Evolutionary conservation across 2,888 invertebrate genomes (phyloP).

Genomic region (Acanthosepion esculentum): DNA sequence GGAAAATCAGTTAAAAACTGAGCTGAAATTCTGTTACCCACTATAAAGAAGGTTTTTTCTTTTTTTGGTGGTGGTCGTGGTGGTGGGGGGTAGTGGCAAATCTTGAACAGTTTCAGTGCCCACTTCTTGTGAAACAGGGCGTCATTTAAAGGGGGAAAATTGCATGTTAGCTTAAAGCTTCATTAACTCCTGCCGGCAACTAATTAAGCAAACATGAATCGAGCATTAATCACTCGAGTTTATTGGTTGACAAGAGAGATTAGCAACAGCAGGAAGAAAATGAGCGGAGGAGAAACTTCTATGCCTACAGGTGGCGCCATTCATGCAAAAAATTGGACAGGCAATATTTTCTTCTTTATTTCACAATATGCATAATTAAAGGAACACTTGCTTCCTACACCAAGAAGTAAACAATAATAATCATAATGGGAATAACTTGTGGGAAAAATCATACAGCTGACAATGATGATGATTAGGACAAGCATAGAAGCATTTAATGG

Average conservation of each 20-base stretch:
- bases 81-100: too few species aligned
- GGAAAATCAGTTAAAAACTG: too few species aligned
- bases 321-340: not conserved
- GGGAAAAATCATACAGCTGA: not conserved
- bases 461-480: not conserved
- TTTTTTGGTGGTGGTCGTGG: too few species aligned
- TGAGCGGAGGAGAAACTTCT: too few species aligned
- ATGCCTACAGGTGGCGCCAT: not conserved
- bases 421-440: not conserved
- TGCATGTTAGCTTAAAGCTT: not conserved
- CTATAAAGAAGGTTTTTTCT: too few species aligned
- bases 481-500: not conserved
- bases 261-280: not conserved
- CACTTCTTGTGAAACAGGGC: too few species aligned
- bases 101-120: too few species aligned
- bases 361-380: not conserved
- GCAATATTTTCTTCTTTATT: not conserved
- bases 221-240: not conserved
- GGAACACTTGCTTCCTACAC: not conserved
- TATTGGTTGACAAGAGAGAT: not conserved
- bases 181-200: not conserved
- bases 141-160: not conserved
- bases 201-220: not conserved
- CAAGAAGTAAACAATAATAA: not conserved
- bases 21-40: too few species aligned